A percentile compares a stretch with the other conserved stretches of the same genome.
phyloP scores from a whole-genome alignment of 2,797 vertebrate species.

The Liparis tanakae region DNA sequence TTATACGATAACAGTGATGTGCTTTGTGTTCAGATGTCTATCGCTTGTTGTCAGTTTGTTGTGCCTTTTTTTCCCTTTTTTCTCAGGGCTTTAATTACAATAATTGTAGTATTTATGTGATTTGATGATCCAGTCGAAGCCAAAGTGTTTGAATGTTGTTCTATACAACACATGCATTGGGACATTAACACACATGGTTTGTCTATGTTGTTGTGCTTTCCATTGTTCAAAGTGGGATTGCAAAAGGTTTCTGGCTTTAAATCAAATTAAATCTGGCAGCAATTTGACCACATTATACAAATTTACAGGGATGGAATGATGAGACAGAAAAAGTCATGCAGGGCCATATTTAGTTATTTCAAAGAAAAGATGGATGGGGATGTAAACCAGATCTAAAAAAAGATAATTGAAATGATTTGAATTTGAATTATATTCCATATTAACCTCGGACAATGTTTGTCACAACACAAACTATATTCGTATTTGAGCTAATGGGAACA shows the following conservation, averaged over 20 bases:
- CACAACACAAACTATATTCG: neutral
- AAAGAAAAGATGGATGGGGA: neutral
- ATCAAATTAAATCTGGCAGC: constrained; percentile 9
- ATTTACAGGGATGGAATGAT: neutral
- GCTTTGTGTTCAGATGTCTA: constrained; percentile 10
- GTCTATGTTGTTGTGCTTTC: neutral
- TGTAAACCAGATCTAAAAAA: constrained; percentile 1
- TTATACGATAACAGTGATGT: neutral
- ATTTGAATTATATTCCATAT: constrained; percentile 19
- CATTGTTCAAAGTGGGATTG: neutral
- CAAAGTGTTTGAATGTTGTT: constrained; percentile 6
- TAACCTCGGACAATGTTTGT: constrained; percentile 10
- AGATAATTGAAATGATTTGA: neutral
- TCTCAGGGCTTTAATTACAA: constrained; percentile 12
- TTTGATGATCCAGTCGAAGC: constrained; percentile 24
- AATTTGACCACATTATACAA: neutral
- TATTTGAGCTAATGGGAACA: neutral
- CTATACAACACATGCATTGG: neutral
- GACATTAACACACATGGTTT: neutral
- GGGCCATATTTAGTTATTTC: neutral
- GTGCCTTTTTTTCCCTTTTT: constrained; percentile 9
- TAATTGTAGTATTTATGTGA: constrained; percentile 26
- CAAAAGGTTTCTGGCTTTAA: constrained; percentile 1
- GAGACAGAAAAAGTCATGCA: neutral
- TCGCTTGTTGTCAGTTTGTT: constrained; percentile 13